A percentile compares a stretch with the other conserved stretches of the same genome.
phyloP scores from a whole-genome alignment of 2,797 vertebrate genomes.

The Pterois miles region DNA sequence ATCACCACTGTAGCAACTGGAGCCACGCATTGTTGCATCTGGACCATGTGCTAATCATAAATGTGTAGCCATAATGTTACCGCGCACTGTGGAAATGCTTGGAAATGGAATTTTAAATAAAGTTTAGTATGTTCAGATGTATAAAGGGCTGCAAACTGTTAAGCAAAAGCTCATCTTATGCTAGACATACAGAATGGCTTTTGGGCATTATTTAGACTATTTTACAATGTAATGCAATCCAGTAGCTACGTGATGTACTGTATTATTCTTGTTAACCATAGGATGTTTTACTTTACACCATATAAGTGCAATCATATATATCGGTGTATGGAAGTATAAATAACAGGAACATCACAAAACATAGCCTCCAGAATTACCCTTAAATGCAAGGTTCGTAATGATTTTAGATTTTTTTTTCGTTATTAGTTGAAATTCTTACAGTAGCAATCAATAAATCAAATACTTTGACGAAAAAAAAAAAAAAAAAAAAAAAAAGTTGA shows the following conservation, averaged over 20 bases:
- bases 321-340: no score
- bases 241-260: not conserved
- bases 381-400: not conserved
- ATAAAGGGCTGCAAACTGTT: constrained; percentile 22
- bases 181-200: not conserved
- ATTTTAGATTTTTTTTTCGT: no score
- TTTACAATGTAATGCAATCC: not conserved
- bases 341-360: not conserved
- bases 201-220: constrained; percentile 2
- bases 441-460: no score
- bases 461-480: not conserved
- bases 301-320: no score
- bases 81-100: constrained; percentile 32
- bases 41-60: constrained; percentile 53
- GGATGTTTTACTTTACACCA: no score
- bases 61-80: constrained; percentile 30
- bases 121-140: constrained; percentile 46
- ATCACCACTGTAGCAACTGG: not conserved
- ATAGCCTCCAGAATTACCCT: not conserved
- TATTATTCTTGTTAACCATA: not conserved
- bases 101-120: constrained; percentile 58
- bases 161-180: constrained; percentile 11
- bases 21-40: constrained; percentile 16
- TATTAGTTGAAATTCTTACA: no score
- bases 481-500: no score